Evolutionary conservation across 2,888 invertebrate species (phyloP).

Genomic region (Helobdella robusta): DNA sequence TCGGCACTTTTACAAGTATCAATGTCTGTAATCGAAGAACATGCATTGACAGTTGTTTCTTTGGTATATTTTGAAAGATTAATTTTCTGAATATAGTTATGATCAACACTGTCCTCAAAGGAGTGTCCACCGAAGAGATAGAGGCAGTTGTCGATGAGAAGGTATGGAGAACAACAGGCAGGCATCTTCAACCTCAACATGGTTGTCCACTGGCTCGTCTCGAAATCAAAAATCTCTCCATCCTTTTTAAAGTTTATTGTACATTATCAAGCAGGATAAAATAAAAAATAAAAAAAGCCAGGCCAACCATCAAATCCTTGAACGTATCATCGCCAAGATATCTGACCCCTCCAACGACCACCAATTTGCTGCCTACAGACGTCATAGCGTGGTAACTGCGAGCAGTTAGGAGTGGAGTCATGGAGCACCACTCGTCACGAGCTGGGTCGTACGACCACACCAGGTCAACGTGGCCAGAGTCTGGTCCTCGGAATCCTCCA

Average conservation of each 20-base stretch:
- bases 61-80: slow-evolving; percentile 10
- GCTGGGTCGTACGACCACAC: slow-evolving; percentile 39
- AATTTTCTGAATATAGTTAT: slow-evolving; percentile 25
- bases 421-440: slow-evolving; percentile 37
- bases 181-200: slow-evolving; percentile 13
- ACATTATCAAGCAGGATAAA: background rate
- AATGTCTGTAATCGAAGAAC: background rate
- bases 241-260: slow-evolving; percentile 25
- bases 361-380: slow-evolving; percentile 35
- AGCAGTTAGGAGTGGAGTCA: slow-evolving; percentile 38
- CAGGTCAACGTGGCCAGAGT: slow-evolving; percentile 34
- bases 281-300: too few relatives aligned
- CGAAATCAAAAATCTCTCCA: slow-evolving; percentile 34
- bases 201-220: slow-evolving; percentile 35
- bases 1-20: background rate
- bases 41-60: too few relatives aligned
- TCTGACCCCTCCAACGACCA: slow-evolving; percentile 40
- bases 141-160: slow-evolving; percentile 10
- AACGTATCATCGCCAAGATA: slow-evolving; percentile 27
- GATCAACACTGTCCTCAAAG: slow-evolving; percentile 26
- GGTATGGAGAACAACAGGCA: slow-evolving; percentile 30
- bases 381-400: slow-evolving; percentile 44
- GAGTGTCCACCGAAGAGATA: slow-evolving; percentile 33
- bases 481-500: slow-evolving; percentile 37
- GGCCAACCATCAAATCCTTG: slow-evolving; percentile 30